Base-by-base conservation (phyloP, 2,888 invertebrate species). In the Hydraecia micacea region DNA sequence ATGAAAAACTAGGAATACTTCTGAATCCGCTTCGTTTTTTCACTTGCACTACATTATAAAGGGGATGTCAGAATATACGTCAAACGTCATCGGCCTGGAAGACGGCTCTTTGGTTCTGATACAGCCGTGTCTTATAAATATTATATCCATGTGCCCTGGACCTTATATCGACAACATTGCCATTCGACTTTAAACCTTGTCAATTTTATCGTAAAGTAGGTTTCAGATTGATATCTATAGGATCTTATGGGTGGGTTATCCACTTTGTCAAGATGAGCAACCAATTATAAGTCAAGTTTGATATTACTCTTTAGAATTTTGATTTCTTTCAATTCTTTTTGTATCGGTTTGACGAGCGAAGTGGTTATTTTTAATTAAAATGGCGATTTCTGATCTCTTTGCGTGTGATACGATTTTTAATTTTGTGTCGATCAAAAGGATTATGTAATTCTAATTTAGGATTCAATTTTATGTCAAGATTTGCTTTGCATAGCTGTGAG, bases 31-130 rank as follows among this genome's bases (percentile, higher is more conserved):
- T 80, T 1, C 25, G 0, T 32, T 72, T 69, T 66, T 52, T 3
- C n/a, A 28, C 76, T 92, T 91, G 76, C 39, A 87, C 92, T 92
- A 80, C 28, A 69, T 42, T 63, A 72, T 92, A 89, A 89, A 88
- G 89, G 89, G 89, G 87, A 88, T 89, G 96, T 96, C 96, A 95
- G 96, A 95, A 93, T 93, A 92, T 93, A 94, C 96, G 95, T 97
- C 97, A 96, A 96, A 96, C 96, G 96, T 96, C 97, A 97, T 96
- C 96, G 96, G 95, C 90, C 91, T 95, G 94, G 94, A 95, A 96
- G 96, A 96, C 95, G 89, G 96, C 94, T 93, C 95, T 94, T 95
- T 94, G 96, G 95, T 95, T 95, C 92, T 96, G 96, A 96, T 96
- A 95, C 93, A 94, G 90, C 93, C 93, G 86, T 93, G 93, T 94